Conservation (phyloP, 2,797 vertebrate genomes). For the Smutsia temminckii region DNA sequence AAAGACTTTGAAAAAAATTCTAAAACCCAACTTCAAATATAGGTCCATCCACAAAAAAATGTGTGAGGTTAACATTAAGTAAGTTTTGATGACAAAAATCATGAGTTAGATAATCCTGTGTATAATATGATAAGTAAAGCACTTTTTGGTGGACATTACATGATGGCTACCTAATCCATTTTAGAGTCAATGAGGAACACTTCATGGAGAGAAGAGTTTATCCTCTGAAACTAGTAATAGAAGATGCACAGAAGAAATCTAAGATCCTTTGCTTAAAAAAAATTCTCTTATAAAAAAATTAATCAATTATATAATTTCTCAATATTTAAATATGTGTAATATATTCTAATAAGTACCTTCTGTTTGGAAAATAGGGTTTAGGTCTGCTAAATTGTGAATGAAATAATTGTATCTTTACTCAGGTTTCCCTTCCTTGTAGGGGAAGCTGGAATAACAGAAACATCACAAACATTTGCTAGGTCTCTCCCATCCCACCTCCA, state of each 20-base stretch:
- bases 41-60: background rate
- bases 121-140: background rate
- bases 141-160: background rate
- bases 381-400: background rate
- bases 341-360: background rate
- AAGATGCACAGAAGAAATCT: background rate
- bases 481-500: fast-evolving
- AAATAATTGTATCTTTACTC: background rate
- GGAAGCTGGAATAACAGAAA: background rate
- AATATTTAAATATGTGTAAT: background rate
- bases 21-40: background rate
- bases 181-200: background rate
- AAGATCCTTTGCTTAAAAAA: background rate
- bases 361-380: background rate
- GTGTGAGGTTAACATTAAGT: background rate
- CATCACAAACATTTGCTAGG: background rate
- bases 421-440: background rate
- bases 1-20: background rate
- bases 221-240: background rate
- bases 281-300: background rate
- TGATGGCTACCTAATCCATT: background rate
- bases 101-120: background rate
- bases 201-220: background rate
- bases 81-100: background rate
- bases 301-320: background rate